These are phyloP conservation scores for Frankliniella intonsa DNA, from an alignment of 2,888 invertebrate species.

Conservation along the genomic window DNA sequence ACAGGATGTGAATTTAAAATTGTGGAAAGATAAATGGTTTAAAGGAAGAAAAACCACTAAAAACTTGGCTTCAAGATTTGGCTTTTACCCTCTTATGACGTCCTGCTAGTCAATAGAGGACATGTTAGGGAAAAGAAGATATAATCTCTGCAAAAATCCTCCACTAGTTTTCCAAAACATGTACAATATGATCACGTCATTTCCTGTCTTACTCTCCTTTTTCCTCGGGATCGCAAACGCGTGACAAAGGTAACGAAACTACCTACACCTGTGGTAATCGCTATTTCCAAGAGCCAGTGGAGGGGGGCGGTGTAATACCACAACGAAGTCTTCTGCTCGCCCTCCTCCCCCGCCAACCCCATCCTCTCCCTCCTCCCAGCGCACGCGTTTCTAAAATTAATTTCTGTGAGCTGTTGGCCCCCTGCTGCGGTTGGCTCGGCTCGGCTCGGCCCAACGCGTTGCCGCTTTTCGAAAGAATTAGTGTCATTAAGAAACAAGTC, in stretches of 20 bases:
- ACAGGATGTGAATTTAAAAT: too few relatives aligned
- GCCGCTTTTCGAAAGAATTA: slow-evolving; percentile 22
- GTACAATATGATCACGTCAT: too few relatives aligned
- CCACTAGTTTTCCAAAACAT: too few relatives aligned
- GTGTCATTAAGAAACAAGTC: slow-evolving; percentile 5
- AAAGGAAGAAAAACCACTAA: too few relatives aligned
- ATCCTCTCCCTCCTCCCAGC: background rate
- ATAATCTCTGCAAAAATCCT: too few relatives aligned
- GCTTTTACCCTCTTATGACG: too few relatives aligned
- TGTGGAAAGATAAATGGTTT: too few relatives aligned
- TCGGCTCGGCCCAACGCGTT: background rate
- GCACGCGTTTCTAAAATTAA: slow-evolving; percentile 24
- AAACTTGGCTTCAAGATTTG: too few relatives aligned
- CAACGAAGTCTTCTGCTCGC: background rate
- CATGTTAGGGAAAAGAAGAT: too few relatives aligned
- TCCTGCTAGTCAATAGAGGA: too few relatives aligned
- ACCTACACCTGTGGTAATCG: background rate
- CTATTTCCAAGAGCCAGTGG: background rate
- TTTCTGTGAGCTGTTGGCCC: slow-evolving; percentile 17
- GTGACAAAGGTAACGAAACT: background rate
- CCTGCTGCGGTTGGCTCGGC: slow-evolving; percentile 15
- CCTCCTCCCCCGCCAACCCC: background rate
- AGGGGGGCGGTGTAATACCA: background rate
- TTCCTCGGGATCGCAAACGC: background rate
- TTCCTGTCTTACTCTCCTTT: too few relatives aligned